Conservation (phyloP, 2,797 vertebrate genomes). For the Spea hammondii region DNA sequence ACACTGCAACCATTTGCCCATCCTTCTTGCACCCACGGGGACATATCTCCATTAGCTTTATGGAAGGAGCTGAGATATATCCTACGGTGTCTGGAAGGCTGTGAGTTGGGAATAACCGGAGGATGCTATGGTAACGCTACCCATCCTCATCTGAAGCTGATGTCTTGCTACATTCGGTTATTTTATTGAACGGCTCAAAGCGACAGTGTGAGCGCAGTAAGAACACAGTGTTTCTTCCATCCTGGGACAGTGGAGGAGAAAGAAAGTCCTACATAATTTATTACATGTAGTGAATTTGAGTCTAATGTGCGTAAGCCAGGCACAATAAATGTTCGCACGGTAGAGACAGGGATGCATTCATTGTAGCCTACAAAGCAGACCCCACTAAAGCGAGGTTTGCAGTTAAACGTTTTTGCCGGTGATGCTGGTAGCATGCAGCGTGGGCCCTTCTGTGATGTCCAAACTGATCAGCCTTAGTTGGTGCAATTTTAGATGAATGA, state of each 20-base stretch:
- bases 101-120: not conserved
- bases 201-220: not conserved
- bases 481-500: no score
- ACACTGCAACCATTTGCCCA: not conserved
- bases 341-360: not conserved
- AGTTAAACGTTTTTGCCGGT: no score
- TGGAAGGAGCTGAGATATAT: constrained; percentile 5
- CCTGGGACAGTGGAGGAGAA: no score
- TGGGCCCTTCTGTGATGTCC: no score
- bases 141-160: not conserved
- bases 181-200: constrained; percentile 13
- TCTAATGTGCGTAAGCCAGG: not conserved
- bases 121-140: constrained; percentile 36
- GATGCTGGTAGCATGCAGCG: no score
- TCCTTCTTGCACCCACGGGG: not conserved
- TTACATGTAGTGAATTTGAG: no score
- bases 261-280: no score
- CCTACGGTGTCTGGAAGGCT: not conserved
- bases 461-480: no score
- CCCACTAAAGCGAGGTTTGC: not conserved
- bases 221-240: no score
- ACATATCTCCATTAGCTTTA: not conserved
- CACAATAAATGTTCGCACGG: not conserved
- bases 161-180: constrained; percentile 1
- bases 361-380: not conserved